phyloP scores from a whole-genome alignment of 2,113 vertebrate genomes.

The Todiramphus saurophagus region DNA sequence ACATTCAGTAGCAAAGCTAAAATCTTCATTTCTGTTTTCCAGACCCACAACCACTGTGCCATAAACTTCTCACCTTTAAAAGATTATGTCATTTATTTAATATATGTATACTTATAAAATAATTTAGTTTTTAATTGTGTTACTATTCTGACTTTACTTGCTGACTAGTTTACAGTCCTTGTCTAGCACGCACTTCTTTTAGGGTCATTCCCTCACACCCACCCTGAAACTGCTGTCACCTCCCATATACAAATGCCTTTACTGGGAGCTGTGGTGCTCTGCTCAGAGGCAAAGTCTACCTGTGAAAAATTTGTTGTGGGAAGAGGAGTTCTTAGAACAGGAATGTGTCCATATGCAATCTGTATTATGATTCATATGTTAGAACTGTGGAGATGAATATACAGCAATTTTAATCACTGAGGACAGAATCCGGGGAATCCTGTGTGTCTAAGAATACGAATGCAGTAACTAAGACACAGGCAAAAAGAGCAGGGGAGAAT shows the following conservation, averaged over 20 bases:
- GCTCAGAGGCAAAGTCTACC: not conserved
- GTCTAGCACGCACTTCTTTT: not conserved
- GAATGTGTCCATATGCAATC: not conserved
- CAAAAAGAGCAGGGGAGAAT: not conserved
- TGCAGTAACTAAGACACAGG: not conserved
- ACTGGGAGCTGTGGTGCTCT: not conserved
- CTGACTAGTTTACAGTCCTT: not conserved
- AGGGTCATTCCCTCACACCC: not conserved
- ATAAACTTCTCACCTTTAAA: not conserved
- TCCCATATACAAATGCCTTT: not conserved
- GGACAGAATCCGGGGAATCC: not conserved
- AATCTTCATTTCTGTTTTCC: not conserved
- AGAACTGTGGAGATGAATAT: not conserved
- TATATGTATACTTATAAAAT: not conserved
- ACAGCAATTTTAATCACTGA: not conserved
- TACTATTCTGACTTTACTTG: not conserved
- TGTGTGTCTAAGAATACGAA: not conserved
- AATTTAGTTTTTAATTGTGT: not conserved
- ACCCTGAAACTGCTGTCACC: not conserved
- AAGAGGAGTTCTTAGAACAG: not conserved
- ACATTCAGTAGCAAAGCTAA: not conserved
- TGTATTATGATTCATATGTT: not conserved
- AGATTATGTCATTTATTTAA: not conserved
- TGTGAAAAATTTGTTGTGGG: not conserved
- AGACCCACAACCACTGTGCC: not conserved